These are phyloP conservation scores for Argopecten irradians DNA, from an alignment of 1,140 invertebrate genomes.

Conservation along the genomic window DNA sequence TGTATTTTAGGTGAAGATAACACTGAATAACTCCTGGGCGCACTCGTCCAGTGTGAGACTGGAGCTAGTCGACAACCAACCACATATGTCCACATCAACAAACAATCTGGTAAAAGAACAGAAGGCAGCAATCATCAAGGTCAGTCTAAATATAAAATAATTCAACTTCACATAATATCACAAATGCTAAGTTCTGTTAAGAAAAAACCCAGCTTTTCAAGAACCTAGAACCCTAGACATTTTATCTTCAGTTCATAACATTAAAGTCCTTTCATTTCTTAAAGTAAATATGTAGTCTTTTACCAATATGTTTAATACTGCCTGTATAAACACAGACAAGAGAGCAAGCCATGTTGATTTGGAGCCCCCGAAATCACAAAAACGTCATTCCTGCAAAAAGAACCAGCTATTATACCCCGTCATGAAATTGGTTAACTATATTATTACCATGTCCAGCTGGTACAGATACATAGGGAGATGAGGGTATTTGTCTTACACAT, in stretches of 20 bases:
- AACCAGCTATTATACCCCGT: too few species aligned
- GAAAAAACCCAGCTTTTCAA: not conserved
- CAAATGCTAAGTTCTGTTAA: not conserved
- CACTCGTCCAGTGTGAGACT: slow-evolving; percentile 58
- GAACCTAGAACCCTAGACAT: too few species aligned
- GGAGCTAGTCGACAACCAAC: slow-evolving; percentile 54
- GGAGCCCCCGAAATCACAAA: too few species aligned
- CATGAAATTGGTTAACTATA: not conserved
- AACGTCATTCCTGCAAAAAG: too few species aligned
- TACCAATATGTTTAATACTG: too few species aligned
- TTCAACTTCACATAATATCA: not conserved
- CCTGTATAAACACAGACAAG: too few species aligned
- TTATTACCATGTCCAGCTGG: not conserved
- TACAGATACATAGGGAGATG: not conserved
- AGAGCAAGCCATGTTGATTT: too few species aligned
- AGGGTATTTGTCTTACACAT: not conserved
- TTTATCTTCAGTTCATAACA: too few species aligned
- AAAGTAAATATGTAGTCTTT: too few species aligned
- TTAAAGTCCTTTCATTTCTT: too few species aligned
- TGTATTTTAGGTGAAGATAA: slow-evolving; percentile 60
- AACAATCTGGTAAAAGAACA: slow-evolving; percentile 51
- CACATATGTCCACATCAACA: slow-evolving; percentile 33
- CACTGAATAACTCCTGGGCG: slow-evolving; percentile 56
- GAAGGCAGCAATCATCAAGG: slow-evolving; percentile 62
- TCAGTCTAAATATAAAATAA: too few species aligned